Evolutionary conservation across 1,140 invertebrate species (phyloP).

Genomic region (Bombus fervidus): DNA sequence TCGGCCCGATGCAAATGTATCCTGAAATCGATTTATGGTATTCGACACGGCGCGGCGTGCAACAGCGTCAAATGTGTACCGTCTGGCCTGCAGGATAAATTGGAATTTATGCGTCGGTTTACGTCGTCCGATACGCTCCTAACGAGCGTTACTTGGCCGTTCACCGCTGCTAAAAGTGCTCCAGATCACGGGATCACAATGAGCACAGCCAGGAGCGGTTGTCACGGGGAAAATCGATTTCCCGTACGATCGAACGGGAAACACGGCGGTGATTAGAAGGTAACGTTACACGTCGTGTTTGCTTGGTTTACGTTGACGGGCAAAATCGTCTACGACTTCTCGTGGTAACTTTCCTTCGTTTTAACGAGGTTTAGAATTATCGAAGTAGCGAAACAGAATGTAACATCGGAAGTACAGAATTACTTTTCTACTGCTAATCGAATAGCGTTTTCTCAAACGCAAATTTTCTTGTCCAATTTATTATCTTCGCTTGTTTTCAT

Average conservation of each 20-base stretch:
- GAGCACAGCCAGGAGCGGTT: slow-evolving; percentile 1
- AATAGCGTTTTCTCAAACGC: too few species aligned
- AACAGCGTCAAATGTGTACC: slow-evolving; percentile 9
- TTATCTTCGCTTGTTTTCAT: not conserved
- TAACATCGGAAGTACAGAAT: not conserved
- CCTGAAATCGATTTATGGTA: slow-evolving; percentile 47
- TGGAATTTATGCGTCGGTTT: slow-evolving; percentile 42
- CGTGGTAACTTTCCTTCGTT: not conserved
- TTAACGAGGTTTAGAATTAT: too few species aligned
- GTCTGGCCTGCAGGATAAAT: slow-evolving; percentile 24
- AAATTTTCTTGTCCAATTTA: too few species aligned
- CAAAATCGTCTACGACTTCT: not conserved
- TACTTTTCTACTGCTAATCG: not conserved
- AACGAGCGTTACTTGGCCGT: slow-evolving; percentile 29
- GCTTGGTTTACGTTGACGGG: not conserved
- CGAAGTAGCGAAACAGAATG: too few species aligned
- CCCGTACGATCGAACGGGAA: not conserved
- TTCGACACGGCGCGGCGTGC: slow-evolving; percentile 19
- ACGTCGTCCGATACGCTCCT: slow-evolving; percentile 21
- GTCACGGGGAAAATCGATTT: slow-evolving; percentile 20
- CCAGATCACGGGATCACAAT: slow-evolving; percentile 2
- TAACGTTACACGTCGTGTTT: not conserved
- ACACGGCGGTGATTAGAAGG: not conserved
- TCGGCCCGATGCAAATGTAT: slow-evolving; percentile 27
- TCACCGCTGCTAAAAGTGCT: not conserved